Percentiles rank a stretch among this genome's conserved stretches.
phyloP scores from a whole-genome alignment of 2,888 invertebrate genomes.

The Drosophila mimetica region DNA sequence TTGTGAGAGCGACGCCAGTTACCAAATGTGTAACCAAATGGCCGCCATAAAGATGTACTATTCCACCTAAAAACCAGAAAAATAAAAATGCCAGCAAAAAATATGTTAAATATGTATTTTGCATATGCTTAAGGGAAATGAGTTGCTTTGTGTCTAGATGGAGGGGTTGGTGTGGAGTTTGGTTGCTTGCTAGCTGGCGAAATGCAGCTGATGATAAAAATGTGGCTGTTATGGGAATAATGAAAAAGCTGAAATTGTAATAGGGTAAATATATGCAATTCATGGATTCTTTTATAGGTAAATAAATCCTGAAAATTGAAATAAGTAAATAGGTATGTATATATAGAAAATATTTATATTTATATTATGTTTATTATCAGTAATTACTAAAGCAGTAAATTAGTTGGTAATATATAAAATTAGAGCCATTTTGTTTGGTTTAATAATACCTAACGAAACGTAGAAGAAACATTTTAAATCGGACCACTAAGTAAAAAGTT shows the following conservation, averaged over 20 bases:
- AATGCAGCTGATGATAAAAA: slow-evolving; percentile 22
- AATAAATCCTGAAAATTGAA: too few species aligned
- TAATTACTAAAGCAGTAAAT: too few species aligned
- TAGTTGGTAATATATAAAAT: too few species aligned
- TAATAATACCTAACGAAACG: too few species aligned
- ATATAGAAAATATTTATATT: too few species aligned
- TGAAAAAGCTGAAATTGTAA: not conserved
- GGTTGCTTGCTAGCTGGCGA: slow-evolving; percentile 1
- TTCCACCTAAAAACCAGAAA: slow-evolving; percentile 25
- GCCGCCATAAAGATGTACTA: slow-evolving; percentile 44
- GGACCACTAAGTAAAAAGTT: too few species aligned
- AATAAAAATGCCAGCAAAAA: slow-evolving; percentile 41
- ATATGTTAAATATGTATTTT: slow-evolving; percentile 52
- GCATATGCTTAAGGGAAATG: slow-evolving; percentile 43
- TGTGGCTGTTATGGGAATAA: not conserved
- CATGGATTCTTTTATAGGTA: not conserved
- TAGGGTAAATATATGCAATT: not conserved
- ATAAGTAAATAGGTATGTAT: too few species aligned
- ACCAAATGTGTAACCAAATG: slow-evolving; percentile 55
- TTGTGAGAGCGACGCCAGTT: slow-evolving; percentile 44
- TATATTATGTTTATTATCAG: too few species aligned
- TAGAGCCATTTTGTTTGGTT: too few species aligned
- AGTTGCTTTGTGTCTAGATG: slow-evolving; percentile 26
- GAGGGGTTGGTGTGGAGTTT: not conserved
- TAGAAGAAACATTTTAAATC: too few species aligned